Conservation (phyloP, 2,797 vertebrate species). For the Hypotaenidia philippensis region DNA sequence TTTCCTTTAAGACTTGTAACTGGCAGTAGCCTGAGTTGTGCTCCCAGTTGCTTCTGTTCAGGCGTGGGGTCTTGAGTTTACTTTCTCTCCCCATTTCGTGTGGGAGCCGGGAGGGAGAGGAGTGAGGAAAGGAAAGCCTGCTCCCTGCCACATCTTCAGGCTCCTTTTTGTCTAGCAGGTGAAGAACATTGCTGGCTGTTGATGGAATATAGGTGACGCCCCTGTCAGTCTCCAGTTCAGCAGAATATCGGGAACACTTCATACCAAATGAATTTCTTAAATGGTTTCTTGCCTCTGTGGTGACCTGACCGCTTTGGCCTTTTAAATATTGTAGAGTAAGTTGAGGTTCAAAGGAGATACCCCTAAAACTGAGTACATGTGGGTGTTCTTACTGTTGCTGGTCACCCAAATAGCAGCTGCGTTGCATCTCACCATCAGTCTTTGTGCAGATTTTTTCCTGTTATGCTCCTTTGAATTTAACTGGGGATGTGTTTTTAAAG, state of each 20-base stretch:
- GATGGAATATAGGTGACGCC: background rate
- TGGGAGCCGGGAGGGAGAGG: background rate
- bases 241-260: background rate
- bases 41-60: background rate
- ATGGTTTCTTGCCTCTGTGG: background rate
- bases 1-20: background rate
- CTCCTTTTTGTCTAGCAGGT: background rate
- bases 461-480: background rate
- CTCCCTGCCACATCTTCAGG: background rate
- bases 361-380: background rate
- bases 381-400: background rate
- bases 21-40: background rate
- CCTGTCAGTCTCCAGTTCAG: background rate
- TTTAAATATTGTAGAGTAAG: background rate
- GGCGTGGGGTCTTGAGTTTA: background rate
- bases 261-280: background rate
- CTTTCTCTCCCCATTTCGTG: background rate
- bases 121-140: background rate
- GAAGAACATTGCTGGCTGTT: background rate
- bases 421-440: background rate
- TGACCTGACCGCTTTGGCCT: background rate
- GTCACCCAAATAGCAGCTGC: background rate
- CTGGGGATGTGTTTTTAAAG: background rate
- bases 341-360: background rate
- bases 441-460: background rate